Percentiles rank a stretch among this genome's conserved stretches.
Conservation (phyloP, 2,797 vertebrate genomes). For the Acrocephalus scirpaceus region DNA sequence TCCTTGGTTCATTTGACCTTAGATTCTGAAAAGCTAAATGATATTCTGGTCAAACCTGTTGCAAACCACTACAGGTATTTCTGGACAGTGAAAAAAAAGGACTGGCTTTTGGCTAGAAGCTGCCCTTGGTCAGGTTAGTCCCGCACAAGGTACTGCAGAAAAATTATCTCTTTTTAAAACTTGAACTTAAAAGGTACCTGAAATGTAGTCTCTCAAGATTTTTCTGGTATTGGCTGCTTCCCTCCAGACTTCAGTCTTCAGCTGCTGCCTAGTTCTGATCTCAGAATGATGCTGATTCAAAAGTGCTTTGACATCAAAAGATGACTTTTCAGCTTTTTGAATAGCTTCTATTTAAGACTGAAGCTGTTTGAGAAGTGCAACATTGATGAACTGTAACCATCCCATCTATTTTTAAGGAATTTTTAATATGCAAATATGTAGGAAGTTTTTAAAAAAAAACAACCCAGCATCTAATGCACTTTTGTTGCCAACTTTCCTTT, state of each 20-base stretch:
- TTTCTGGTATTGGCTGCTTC: background rate
- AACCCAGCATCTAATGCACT: background rate
- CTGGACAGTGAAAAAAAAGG: background rate
- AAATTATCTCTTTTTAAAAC: background rate
- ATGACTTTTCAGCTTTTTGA: background rate
- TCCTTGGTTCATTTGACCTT: background rate
- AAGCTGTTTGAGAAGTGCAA: background rate
- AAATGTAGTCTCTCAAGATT: background rate
- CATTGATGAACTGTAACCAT: background rate
- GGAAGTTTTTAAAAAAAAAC: background rate
- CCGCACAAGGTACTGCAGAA: background rate
- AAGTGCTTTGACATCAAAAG: background rate
- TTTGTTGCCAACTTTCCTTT: background rate
- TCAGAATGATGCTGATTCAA: background rate
- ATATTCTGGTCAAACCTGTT: background rate
- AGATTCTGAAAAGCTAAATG: background rate
- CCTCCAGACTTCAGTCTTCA: background rate
- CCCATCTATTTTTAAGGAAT: background rate
- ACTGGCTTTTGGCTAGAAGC: background rate
- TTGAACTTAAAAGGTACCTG: background rate
- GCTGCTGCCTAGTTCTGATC: background rate
- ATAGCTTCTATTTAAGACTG: background rate
- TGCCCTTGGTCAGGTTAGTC: background rate
- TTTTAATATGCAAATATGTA: background rate
- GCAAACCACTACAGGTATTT: background rate